Conservation (phyloP, 1,140 invertebrate genomes). For the Pseudoatta argentina region DNA sequence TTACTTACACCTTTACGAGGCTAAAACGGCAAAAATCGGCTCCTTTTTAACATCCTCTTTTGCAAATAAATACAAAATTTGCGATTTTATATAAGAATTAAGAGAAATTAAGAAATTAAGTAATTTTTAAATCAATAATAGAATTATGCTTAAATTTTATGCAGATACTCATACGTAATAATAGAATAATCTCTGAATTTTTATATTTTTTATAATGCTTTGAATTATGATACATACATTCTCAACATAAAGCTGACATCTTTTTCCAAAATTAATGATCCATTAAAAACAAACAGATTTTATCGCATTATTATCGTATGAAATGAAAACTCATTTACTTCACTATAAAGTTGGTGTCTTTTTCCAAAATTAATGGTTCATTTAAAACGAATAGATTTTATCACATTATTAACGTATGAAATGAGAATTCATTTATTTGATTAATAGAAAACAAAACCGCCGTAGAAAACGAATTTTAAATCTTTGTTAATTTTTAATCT, state of each 20-base stretch:
- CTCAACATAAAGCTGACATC: not conserved
- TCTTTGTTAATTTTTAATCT: not conserved
- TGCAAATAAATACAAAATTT: too few relatives aligned
- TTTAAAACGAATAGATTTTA: not conserved
- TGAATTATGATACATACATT: too few relatives aligned
- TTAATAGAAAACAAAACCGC: not conserved
- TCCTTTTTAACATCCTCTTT: too few relatives aligned
- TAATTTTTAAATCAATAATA: too few relatives aligned
- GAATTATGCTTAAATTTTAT: too few relatives aligned
- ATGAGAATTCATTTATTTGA: not conserved
- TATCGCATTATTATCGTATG: not conserved
- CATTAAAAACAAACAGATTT: not conserved
- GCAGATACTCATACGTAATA: too few relatives aligned
- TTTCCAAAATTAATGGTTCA: not conserved
- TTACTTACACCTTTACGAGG: too few relatives aligned
- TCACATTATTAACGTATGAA: not conserved
- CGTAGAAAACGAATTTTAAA: not conserved
- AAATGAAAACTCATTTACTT: conserved; percentile 1
- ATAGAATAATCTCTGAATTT: too few relatives aligned
- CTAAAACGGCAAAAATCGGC: too few relatives aligned
- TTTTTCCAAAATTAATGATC: not conserved
- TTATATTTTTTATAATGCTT: too few relatives aligned
- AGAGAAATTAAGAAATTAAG: too few relatives aligned
- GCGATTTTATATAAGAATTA: too few relatives aligned
- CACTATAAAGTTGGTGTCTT: not conserved